Conservation (phyloP, 2,113 vertebrate genomes). For the Calyptommatus sinebrachiatus region DNA sequence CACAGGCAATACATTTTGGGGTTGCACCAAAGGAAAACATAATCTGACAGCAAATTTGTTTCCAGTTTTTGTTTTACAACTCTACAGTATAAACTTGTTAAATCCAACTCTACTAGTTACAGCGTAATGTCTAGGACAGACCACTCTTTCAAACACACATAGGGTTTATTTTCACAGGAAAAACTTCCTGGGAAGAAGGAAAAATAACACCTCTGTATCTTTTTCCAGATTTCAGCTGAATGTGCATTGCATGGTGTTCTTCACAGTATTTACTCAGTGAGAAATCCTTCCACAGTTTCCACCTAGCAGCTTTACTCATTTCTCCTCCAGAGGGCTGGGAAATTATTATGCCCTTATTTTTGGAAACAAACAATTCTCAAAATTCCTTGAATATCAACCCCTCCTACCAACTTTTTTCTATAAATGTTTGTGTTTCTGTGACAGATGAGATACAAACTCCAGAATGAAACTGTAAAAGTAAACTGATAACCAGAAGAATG, state of each 20-base stretch:
- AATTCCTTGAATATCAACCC: too few relatives aligned
- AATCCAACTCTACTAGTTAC: neutral
- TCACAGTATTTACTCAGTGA: neutral
- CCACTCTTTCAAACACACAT: neutral
- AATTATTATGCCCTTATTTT: neutral
- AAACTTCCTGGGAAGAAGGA: neutral
- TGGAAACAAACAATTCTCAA: neutral
- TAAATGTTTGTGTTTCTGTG: too few relatives aligned
- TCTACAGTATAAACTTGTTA: slow-evolving; percentile 9
- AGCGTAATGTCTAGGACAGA: neutral
- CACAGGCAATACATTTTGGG: neutral
- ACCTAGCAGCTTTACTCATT: neutral
- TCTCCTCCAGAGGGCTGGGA: neutral
- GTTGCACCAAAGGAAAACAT: too few relatives aligned
- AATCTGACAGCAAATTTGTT: neutral
- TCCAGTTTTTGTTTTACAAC: neutral
- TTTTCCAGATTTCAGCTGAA: neutral
- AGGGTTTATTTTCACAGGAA: neutral
- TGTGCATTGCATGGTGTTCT: too few relatives aligned
- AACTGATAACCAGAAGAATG: neutral
- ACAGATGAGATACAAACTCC: too few relatives aligned
- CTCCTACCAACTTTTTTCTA: too few relatives aligned
- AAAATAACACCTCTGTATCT: neutral
- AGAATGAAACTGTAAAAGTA: too few relatives aligned
- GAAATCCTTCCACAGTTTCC: neutral